A percentile compares a stretch with the other conserved stretches of the same genome.
Conservation (phyloP, 2,888 invertebrate species). For the Phymatocera aterrima region DNA sequence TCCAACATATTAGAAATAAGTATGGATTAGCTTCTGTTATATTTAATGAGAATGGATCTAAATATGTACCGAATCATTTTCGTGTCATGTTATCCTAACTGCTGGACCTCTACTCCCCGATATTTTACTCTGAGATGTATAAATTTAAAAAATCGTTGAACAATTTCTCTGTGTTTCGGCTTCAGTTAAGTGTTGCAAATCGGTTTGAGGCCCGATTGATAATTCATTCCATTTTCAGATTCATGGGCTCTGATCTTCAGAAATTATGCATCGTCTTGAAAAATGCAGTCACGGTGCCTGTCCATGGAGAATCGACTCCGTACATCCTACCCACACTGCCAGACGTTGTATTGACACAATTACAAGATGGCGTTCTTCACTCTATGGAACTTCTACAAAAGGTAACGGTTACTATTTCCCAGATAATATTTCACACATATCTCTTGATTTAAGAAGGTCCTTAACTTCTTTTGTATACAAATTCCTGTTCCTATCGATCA, state of each 20-base stretch:
- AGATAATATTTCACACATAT: no score
- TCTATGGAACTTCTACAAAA: constrained; percentile 93
- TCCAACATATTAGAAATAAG: constrained; percentile 90
- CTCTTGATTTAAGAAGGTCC: no score
- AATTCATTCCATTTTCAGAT: constrained; percentile 71
- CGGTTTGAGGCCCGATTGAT: not conserved
- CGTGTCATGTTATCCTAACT: no score
- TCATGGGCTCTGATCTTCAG: constrained; percentile 85
- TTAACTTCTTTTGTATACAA: not conserved
- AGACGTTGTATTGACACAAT: constrained; percentile 87
- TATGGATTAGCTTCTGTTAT: constrained; percentile 73
- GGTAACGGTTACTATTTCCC: no score
- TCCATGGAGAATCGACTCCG: constrained; percentile 87
- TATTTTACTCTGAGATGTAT: no score
- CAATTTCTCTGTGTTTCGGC: no score
- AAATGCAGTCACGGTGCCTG: constrained; percentile 87
- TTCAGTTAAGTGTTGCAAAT: no score
- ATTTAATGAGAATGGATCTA: no score
- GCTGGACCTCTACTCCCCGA: no score
- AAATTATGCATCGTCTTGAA: constrained; percentile 87
- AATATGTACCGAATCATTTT: no score
- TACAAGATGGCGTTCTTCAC: constrained; percentile 91
- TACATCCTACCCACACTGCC: constrained; percentile 88
- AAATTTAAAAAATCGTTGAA: no score
- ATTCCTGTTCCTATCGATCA: constrained; percentile 7